Base-by-base conservation (phyloP, 2,113 vertebrate species). In the Corythaixoides concolor region DNA sequence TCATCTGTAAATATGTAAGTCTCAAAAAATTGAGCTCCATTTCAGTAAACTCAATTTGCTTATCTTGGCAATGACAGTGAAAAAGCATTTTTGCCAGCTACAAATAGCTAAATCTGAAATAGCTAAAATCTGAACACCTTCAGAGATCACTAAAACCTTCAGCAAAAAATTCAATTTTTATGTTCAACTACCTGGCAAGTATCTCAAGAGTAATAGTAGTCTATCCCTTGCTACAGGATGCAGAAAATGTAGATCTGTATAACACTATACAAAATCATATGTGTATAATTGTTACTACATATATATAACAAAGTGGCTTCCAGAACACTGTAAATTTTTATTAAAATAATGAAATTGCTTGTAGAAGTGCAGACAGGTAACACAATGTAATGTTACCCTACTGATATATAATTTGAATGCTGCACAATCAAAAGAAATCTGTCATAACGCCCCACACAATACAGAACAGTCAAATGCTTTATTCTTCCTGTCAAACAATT, bases 401-500 rank as follows among this genome's bases (percentile, higher is more conserved):
- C 76, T 87, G 87, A 75, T 82, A 27, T 53, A 56, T 87, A 55
- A 95, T 96, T 73, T 92, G 87, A 96, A 68, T 37, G 69, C 56
- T 18, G 18, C 15, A 22, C 66, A 82, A 72, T 75, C 77, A 68
- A 64, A 95, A 91, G 35, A 85, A 87, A 69, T 41, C 92, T 94
- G 91, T 95, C 95, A 88, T 37, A 95, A 89, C 16, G 12, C 66
- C 35, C 58, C 68, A 74, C 77, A 95, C 84, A 67, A 78, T 78
- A 84, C 52, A 72, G 84, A 87, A 50, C 0, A 87, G 43, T 77
- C 53, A 94, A 91, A 68, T 33, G 26, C 43, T 88, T 92, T 85
- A 95, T 75, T 81, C 58, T 60, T 72, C 84, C 66, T 91, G 77
- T 85, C 84, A 95, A 92, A 87, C 60, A 94, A 95, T 85, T 88